A percentile compares a stretch with the other conserved stretches of the same genome.
These are phyloP conservation scores for Dunckerocampus dactyliophorus DNA, from an alignment of 2,113 vertebrate genomes.

Conservation along the genomic window DNA sequence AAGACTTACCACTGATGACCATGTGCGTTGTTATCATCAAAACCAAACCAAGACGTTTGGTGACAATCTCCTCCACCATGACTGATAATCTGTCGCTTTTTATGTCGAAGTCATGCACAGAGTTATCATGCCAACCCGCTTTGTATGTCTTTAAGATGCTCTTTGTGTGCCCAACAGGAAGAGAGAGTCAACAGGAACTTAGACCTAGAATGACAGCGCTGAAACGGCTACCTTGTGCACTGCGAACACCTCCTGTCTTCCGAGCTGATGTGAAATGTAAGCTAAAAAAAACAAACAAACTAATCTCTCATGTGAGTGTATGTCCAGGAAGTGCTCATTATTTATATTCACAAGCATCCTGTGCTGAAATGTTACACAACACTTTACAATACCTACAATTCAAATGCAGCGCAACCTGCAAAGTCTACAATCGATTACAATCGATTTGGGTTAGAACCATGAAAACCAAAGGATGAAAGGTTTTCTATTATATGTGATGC, in stretches of 20 bases:
- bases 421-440: too few relatives aligned
- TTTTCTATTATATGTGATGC: too few relatives aligned
- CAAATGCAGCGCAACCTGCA: too few relatives aligned
- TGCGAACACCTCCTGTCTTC: constrained; percentile 45
- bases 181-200: constrained; percentile 54
- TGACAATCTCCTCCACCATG: constrained; percentile 28
- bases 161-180: constrained; percentile 19
- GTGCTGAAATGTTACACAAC: background rate
- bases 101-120: background rate
- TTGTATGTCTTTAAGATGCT: background rate
- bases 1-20: constrained; percentile 48
- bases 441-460: too few relatives aligned
- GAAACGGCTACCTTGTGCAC: constrained; percentile 20
- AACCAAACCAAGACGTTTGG: constrained; percentile 29
- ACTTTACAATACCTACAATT: too few relatives aligned
- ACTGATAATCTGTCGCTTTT: background rate
- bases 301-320: constrained; percentile 2
- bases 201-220: background rate
- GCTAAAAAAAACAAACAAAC: too few relatives aligned
- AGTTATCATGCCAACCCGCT: background rate
- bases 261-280: constrained; percentile 13
- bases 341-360: background rate
- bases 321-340: constrained; percentile 16
- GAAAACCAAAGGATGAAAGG: too few relatives aligned
- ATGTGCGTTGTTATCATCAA: constrained; percentile 39